Conservation (phyloP, 2,797 vertebrate genomes). For the Cheirogaleus major region DNA sequence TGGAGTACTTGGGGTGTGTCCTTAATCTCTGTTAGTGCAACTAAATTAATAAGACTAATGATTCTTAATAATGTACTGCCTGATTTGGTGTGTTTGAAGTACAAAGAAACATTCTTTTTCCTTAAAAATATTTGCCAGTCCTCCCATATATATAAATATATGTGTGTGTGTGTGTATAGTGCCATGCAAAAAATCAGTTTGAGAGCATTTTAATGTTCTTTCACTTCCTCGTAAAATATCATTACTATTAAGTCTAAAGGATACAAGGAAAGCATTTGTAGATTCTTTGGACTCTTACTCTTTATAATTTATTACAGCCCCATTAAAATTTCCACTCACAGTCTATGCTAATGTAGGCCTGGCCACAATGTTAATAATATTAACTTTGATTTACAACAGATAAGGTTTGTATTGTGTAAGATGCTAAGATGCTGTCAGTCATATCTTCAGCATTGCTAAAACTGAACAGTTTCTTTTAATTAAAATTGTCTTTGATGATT, state of each 20-base stretch:
- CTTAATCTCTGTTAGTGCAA: not conserved
- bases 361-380: not conserved
- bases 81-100: not conserved
- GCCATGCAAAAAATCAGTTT: not conserved
- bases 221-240: not conserved
- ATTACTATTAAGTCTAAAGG: not conserved
- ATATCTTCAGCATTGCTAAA: not conserved
- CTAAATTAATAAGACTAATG: not conserved
- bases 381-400: not conserved
- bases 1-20: not conserved
- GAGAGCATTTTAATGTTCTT: not conserved
- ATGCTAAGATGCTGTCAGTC: not conserved
- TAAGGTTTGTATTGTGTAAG: not conserved
- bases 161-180: not conserved
- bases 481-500: conserved; percentile 1
- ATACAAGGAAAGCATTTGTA: not conserved
- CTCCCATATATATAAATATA: not conserved
- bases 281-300: not conserved
- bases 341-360: not conserved
- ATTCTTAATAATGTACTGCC: not conserved
- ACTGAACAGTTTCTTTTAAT: not conserved
- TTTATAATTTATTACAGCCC: not conserved
- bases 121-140: not conserved
- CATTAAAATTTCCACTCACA: not conserved
- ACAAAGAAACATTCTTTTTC: not conserved